These are phyloP conservation scores for Scolopax mira DNA, from an alignment of 2,113 vertebrate genomes.

Conservation along the genomic window DNA sequence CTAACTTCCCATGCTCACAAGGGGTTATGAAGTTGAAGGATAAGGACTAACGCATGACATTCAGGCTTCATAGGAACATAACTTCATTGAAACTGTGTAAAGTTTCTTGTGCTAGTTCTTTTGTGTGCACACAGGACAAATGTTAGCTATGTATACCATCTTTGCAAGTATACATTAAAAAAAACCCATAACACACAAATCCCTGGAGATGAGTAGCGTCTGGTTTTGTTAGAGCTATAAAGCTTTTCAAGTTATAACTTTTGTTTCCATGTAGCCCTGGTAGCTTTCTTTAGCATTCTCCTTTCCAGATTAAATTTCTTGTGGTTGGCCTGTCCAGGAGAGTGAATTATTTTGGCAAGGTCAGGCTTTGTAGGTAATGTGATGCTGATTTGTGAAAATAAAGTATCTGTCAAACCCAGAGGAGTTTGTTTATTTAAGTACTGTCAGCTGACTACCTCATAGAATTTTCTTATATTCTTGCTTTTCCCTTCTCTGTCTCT, in stretches of 20 bases:
- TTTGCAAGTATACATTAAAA: fast-evolving
- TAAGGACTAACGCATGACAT: background rate
- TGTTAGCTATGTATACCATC: background rate
- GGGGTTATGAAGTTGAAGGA: background rate
- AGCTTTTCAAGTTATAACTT: background rate
- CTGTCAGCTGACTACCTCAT: background rate
- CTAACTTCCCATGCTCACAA: background rate
- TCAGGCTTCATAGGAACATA: background rate
- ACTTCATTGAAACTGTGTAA: background rate
- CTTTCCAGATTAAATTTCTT: background rate
- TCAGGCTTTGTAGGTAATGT: background rate
- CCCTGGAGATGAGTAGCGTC: background rate
- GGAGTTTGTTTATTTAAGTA: background rate
- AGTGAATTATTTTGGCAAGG: background rate
- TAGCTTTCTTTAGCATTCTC: background rate
- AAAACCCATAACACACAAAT: fast-evolving
- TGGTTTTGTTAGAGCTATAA: background rate
- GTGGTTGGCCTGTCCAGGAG: background rate
- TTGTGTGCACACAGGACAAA: background rate
- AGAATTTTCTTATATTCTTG: background rate
- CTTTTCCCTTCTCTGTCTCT: background rate
- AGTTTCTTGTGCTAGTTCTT: background rate
- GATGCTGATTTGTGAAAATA: background rate
- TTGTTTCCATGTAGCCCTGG: background rate
- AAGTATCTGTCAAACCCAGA: background rate